Evolutionary conservation across 2,797 vertebrate genomes (phyloP), one percentile per base, ranked within the genome.

Genomic region (Epinephelus awoara): DNA sequence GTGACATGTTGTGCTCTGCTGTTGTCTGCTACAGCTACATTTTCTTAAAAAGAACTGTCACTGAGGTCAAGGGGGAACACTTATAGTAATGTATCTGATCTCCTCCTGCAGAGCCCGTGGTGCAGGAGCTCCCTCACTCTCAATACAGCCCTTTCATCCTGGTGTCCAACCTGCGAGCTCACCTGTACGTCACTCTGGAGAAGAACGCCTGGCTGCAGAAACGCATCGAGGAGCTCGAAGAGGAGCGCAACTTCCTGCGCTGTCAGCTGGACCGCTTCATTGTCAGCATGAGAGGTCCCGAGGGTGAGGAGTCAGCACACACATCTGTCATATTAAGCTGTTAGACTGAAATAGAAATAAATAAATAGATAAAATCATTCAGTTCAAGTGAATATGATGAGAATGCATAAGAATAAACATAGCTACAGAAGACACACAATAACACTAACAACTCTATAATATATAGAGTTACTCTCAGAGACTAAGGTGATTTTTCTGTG

Each of bases 261-360:
- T 97, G 97, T 52, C 97, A 97, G 88, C 92, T 98, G 52, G 96
- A 97, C 86, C 95, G 96, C n/a, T 97, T 98, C 93, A 96, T 97
- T 86, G 94, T 94, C 62, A 95, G 90, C 14, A 94, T 96, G 55
- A 95, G 96, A 75, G 74, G 72, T 34, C 79, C 79, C 4, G 94
- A 95, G 11, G 90, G 90, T 91, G 76, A 87, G 85, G 38, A 2
- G 1, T 3, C 14, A 3, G 19, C 25, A 17, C 14, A 46, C n/a
- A 18, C 42, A 21, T 18, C n/a, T 1, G n/a, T n/a, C 47, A 42
- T 2, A 6, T 21, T 6, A n/a, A 18, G 19, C 4, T 12, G 34
- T 51, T 51, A 12, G 29, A 34, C 38, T n/a, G 55, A 42, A 42
- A 42, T 42, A 42, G 9, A 12, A 42, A 42, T 42, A 42, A 42